A percentile compares a stretch with the other conserved stretches of the same genome.
Conservation (phyloP, 1,140 invertebrate species). For the Drosophila nigromelanica region DNA sequence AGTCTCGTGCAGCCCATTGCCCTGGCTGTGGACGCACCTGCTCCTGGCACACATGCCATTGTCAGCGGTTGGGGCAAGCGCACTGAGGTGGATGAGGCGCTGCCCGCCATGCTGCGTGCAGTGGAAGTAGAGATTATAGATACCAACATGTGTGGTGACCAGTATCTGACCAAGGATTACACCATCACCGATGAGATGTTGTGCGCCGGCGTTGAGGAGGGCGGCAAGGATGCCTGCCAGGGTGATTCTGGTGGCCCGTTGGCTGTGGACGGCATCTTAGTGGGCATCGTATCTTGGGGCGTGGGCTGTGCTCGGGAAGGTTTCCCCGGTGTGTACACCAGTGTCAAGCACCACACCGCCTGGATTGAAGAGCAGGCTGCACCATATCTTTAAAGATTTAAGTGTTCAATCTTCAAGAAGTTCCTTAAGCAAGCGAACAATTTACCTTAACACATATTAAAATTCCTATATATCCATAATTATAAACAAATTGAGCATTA, state of each 20-base stretch:
- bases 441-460: conserved; percentile 19
- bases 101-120: conserved; percentile 57
- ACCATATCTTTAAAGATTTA: conserved; percentile 45
- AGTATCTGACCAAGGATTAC: conserved; percentile 73
- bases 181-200: conserved; percentile 87
- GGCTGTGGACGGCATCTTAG: conserved; percentile 56
- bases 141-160: conserved; percentile 49
- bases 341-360: conserved; percentile 54
- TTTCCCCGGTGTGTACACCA: conserved; percentile 67
- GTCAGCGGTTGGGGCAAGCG: conserved; percentile 85
- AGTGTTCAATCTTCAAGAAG: not conserved
- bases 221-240: conserved; percentile 65
- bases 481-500: conserved; percentile 23
- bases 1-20: conserved; percentile 62
- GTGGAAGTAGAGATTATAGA: conserved; percentile 84
- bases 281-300: conserved; percentile 68
- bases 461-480: not conserved
- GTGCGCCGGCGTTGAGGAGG: conserved; percentile 86
- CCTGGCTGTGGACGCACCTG: conserved; percentile 45
- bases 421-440: conserved; percentile 36
- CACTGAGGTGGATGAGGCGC: conserved; percentile 53
- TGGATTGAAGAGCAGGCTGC: conserved; percentile 70
- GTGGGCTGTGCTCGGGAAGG: conserved; percentile 66
- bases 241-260: conserved; percentile 66
- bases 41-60: conserved; percentile 64